Evolutionary conservation across 2,797 vertebrate genomes (phyloP).

Genomic region (Caiman crocodilus): DNA sequence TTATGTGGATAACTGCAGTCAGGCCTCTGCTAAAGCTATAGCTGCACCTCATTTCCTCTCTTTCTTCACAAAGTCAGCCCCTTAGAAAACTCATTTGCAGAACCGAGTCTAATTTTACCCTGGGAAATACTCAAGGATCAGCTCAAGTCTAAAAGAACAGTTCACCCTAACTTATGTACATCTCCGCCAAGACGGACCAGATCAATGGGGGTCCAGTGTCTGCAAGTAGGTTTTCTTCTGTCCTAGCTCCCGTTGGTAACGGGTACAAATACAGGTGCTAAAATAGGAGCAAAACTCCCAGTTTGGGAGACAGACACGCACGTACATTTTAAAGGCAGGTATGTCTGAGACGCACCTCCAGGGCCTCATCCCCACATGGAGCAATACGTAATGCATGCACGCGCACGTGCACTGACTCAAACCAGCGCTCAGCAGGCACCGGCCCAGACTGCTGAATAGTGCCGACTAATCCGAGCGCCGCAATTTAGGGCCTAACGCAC

Average conservation of each 20-base stretch:
- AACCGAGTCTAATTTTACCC: background rate
- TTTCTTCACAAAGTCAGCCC: background rate
- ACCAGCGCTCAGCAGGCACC: background rate
- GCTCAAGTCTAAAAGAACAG: background rate
- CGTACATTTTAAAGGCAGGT: background rate
- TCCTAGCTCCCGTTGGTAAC: background rate
- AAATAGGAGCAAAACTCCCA: background rate
- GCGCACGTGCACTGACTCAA: background rate
- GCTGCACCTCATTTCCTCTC: background rate
- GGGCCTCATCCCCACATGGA: background rate
- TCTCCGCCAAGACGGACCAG: background rate
- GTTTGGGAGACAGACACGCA: rapidly evolving
- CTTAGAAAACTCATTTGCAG: conserved; percentile 26
- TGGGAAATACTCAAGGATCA: background rate
- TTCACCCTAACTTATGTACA: background rate
- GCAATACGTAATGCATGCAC: background rate
- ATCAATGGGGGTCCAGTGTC: background rate
- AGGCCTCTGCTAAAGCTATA: background rate
- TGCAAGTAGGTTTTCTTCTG: background rate
- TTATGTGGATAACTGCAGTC: background rate
- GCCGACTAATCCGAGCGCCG: background rate
- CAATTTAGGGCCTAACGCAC: background rate
- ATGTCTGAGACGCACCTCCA: background rate
- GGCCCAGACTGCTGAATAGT: background rate
- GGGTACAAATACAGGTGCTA: background rate